Percentiles rank a stretch among this genome's conserved stretches.
Evolutionary conservation across 2,888 invertebrate genomes (phyloP).

Genomic region (Caenorhabditis sinica): DNA sequence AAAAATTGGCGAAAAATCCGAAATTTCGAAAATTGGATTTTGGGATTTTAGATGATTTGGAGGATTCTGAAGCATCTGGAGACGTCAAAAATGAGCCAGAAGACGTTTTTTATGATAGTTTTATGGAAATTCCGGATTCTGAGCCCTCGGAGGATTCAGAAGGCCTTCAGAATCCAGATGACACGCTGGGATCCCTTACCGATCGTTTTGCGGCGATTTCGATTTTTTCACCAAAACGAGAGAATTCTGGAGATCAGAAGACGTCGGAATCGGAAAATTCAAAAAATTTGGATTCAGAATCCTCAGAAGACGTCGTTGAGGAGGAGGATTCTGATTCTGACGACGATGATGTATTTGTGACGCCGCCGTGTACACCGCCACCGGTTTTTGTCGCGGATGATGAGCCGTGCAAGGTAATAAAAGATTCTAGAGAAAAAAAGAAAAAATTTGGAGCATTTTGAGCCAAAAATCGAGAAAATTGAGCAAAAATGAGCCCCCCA

Average conservation of each 20-base stretch:
- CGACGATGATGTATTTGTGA: slow-evolving; percentile 55
- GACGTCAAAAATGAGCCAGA: background rate
- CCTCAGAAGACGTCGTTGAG: no score
- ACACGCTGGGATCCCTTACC: slow-evolving; percentile 52
- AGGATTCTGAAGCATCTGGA: background rate
- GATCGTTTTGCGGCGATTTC: slow-evolving; percentile 57
- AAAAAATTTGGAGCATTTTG: no score
- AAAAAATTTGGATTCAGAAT: slow-evolving; percentile 13
- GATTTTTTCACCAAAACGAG: slow-evolving; percentile 47
- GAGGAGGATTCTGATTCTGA: no score
- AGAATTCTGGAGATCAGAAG: background rate
- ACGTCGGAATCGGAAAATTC: background rate
- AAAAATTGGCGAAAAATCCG: background rate
- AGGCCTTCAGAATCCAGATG: slow-evolving; percentile 46
- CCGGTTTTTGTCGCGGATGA: slow-evolving; percentile 63
- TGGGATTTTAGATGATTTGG: slow-evolving; percentile 27
- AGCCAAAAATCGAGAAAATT: no score
- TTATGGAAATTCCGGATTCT: slow-evolving; percentile 13
- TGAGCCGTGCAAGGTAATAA: slow-evolving; percentile 64
- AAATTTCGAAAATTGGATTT: slow-evolving; percentile 22
- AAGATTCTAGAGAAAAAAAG: no score
- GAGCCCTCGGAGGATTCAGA: slow-evolving; percentile 31
- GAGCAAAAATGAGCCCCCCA: no score
- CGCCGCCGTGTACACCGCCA: slow-evolving; percentile 66
- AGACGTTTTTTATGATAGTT: slow-evolving; percentile 56